Conservation (phyloP, 2,888 invertebrate species). For the Agrotis clavis region DNA sequence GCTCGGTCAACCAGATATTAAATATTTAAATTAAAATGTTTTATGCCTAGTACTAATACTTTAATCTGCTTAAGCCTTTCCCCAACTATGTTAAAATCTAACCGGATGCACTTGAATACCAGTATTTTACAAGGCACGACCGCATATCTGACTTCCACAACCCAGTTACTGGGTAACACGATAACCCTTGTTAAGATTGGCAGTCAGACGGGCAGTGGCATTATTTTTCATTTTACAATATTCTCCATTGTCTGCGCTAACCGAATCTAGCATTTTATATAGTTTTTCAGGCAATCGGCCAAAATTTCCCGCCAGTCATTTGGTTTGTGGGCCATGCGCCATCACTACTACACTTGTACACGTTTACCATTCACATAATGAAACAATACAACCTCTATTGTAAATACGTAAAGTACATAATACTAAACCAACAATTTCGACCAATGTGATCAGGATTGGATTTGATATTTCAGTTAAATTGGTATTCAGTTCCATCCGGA, state of each 20-base stretch:
- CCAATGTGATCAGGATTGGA: not conserved
- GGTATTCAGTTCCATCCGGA: not conserved
- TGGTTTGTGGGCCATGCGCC: conserved; percentile 39
- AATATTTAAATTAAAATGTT: not conserved
- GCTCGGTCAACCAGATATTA: too few relatives aligned
- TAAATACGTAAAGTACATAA: not conserved
- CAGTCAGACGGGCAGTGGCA: not conserved
- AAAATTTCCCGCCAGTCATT: conserved; percentile 41
- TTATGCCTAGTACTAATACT: not conserved
- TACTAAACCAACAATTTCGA: not conserved
- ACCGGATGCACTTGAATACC: not conserved
- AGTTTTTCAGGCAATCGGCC: conserved; percentile 56
- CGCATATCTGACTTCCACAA: not conserved
- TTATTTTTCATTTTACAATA: conserved; percentile 1
- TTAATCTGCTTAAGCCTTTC: not conserved
- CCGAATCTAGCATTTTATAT: conserved; percentile 16
- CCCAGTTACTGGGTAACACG: not conserved
- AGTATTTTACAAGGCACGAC: not conserved
- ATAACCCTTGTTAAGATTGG: not conserved
- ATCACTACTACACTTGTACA: conserved; percentile 48
- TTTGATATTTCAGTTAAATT: not conserved
- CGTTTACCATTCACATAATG: conserved; percentile 43
- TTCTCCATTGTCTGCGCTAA: conserved; percentile 16
- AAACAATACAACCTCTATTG: conserved; percentile 18
- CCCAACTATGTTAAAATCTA: not conserved